Percentiles rank a stretch among this genome's conserved stretches.
phyloP scores from a whole-genome alignment of 1,140 invertebrate genomes.

The Himalopsyche phryganea region DNA sequence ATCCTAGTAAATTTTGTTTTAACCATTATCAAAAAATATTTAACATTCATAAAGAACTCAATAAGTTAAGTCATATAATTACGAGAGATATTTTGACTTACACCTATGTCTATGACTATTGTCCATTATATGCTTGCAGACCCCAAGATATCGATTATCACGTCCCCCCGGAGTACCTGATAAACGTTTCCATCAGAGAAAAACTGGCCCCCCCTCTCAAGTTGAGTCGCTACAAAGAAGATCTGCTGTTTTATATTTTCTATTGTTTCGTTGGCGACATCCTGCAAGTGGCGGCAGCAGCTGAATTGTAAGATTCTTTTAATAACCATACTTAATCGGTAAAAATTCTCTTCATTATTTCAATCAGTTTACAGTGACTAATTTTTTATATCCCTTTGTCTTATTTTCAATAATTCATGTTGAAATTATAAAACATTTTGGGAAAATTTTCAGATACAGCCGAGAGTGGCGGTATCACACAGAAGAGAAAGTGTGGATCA shows the following conservation, averaged over 20 bases:
- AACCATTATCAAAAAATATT: too few species aligned
- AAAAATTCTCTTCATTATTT: too few species aligned
- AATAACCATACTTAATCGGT: too few species aligned
- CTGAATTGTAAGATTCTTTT: slow-evolving; percentile 92
- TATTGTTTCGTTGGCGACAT: slow-evolving; percentile 98
- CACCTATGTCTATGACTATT: too few species aligned
- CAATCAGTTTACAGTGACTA: too few species aligned
- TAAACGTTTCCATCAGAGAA: slow-evolving; percentile 87
- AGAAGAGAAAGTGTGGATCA: slow-evolving; percentile 99
- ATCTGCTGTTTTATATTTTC: slow-evolving; percentile 98
- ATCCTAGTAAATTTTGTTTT: too few species aligned
- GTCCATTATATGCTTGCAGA: slow-evolving; percentile 55
- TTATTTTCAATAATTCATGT: too few species aligned
- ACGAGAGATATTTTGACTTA: too few species aligned
- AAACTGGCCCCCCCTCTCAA: slow-evolving; percentile 93
- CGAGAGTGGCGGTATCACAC: slow-evolving; percentile 99
- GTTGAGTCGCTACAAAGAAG: slow-evolving; percentile 96
- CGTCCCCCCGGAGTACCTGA: slow-evolving; percentile 97
- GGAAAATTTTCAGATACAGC: slow-evolving; percentile 80
- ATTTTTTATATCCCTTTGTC: too few species aligned
- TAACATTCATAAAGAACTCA: too few species aligned
- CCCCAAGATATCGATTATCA: slow-evolving; percentile 99
- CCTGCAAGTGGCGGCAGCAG: slow-evolving; percentile 92
- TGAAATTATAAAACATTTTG: too few species aligned
- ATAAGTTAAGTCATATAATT: too few species aligned